phyloP scores from a whole-genome alignment of 2,113 vertebrate genomes.

The Bos javanicus region DNA sequence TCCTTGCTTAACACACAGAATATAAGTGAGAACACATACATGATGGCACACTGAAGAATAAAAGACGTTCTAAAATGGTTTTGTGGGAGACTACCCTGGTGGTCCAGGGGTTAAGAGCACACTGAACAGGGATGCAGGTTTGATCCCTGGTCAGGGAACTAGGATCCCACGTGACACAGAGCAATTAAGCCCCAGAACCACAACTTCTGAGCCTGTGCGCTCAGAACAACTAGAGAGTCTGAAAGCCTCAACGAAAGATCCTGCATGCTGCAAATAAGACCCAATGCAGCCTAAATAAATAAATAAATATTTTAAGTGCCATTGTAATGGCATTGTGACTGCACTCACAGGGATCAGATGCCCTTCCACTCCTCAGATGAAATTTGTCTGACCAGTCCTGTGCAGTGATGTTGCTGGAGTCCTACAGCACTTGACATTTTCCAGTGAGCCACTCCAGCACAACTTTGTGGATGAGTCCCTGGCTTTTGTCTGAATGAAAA shows the following conservation, averaged over 20 bases:
- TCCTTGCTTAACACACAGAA: background rate
- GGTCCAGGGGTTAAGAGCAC: background rate
- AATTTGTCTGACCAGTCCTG: background rate
- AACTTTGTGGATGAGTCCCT: background rate
- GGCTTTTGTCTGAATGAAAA: background rate
- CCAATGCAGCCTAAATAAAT: background rate
- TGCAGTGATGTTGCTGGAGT: background rate
- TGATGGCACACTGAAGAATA: background rate
- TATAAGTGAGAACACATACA: background rate
- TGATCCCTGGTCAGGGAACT: background rate
- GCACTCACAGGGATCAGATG: background rate
- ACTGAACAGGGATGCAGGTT: background rate
- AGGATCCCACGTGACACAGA: background rate
- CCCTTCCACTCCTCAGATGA: background rate
- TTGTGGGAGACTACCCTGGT: background rate
- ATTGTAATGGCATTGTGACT: background rate
- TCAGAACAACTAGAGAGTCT: background rate
- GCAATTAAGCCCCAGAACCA: background rate
- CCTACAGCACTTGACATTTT: background rate
- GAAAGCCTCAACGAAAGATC: background rate
- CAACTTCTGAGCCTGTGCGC: fast-evolving
- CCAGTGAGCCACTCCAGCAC: background rate
- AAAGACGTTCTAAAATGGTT: background rate
- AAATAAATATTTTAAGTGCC: background rate
- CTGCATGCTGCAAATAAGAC: background rate